Base-by-base conservation (phyloP, 2,797 vertebrate species). In the Sphenodon punctatus region DNA sequence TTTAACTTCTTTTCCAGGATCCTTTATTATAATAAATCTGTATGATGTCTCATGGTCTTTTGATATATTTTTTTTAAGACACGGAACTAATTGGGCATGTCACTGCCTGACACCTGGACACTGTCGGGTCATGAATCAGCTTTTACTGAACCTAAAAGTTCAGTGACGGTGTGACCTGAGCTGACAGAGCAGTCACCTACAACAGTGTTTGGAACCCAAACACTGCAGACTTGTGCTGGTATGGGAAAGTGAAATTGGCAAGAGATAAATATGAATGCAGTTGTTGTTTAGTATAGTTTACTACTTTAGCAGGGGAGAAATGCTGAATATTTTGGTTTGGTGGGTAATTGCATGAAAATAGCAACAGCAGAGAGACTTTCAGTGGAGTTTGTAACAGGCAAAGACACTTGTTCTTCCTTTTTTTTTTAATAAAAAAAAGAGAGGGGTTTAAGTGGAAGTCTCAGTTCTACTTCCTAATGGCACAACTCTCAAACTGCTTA, bases 251-350 rank as follows among this genome's bases (percentile, higher is more conserved):
- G 51, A 56, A 36, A 79, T 5, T 0, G 1, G 34, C 22, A 32
- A 85, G 27, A 75, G 70, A 17, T 59, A 78, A 38, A 55, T 68
- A 53, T 77, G 79, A 89, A 77, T 38, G 75, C 70, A 90, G 59
- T 34, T 78, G 78, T 72, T 5, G 64, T 66, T 86, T 69, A 86
- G 71, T 69, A 36, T 51, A 46, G 34, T 25, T 65, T 84, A 49
- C 46, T 72, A 17, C 9, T 51, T 67, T 51, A 53, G 74, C 82
- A 41, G 4, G 10, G 56, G 74, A n/a, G 12, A 65, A 15, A 19
- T 20, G 1, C 5, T 78, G 39, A 1, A 2, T 80, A 45, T 45
- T 45, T 45, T 16, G 16, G 25, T 25, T 51, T 51, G 51, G 51
- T 1, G 15, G 3, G n/a, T 45, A 69, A 72, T 13, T 15, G 0